Evolutionary conservation across 2,888 invertebrate genomes (phyloP).

Genomic region (Tillus elongatus): DNA sequence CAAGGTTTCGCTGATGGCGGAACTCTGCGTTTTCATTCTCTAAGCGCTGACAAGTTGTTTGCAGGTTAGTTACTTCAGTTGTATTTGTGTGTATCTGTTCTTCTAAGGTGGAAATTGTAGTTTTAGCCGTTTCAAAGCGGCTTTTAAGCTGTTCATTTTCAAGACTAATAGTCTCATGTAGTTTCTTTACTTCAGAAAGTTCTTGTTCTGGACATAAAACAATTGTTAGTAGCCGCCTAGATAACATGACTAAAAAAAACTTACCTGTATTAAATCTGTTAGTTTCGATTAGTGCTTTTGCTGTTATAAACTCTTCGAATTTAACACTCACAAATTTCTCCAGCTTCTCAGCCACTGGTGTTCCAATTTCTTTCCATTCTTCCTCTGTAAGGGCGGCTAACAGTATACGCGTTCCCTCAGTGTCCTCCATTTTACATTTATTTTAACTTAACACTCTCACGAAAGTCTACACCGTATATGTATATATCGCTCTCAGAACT

Average conservation of each 20-base stretch:
- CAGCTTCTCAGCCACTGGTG: conserved; percentile 51
- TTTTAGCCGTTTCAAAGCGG: conserved; percentile 53
- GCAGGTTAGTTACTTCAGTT: conserved; percentile 54
- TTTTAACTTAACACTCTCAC: too few species aligned
- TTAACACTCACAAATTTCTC: conserved; percentile 51
- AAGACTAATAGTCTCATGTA: conserved; percentile 48
- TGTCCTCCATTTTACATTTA: conserved; percentile 33
- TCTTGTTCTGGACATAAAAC: conserved; percentile 49
- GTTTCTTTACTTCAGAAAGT: conserved; percentile 46
- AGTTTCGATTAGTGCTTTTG: conserved; percentile 64
- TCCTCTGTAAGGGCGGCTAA: conserved; percentile 43
- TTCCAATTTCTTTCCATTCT: conserved; percentile 49
- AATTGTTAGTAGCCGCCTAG: too few species aligned
- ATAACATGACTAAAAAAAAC: conserved; percentile 16
- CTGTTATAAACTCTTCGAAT: conserved; percentile 62
- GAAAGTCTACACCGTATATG: too few species aligned
- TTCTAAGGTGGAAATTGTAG: conserved; percentile 56
- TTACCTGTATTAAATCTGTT: conserved; percentile 55
- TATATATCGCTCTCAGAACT: too few species aligned
- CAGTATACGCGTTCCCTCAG: conserved; percentile 31
- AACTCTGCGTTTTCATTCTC: conserved; percentile 59
- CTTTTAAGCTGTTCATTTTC: conserved; percentile 56
- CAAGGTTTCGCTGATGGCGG: conserved; percentile 60
- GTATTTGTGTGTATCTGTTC: conserved; percentile 54
- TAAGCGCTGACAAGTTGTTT: conserved; percentile 52